phyloP scores from a whole-genome alignment of 30 jellyfish, hydroid and myxozoan species.

The Turritopsis dohrnii region DNA sequence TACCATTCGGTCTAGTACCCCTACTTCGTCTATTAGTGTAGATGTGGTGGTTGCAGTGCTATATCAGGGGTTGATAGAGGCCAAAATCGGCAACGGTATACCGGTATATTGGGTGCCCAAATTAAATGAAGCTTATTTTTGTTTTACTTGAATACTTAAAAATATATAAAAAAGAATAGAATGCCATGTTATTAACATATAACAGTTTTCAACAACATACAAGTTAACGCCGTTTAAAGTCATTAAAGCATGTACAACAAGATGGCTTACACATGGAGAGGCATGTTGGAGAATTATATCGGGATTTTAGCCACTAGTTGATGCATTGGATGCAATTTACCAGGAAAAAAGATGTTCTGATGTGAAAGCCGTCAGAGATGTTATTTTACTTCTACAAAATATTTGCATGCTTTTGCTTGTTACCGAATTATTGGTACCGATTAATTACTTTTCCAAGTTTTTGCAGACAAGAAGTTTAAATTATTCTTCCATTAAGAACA shows the following conservation, averaged over 20 bases:
- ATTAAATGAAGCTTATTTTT: too few species aligned
- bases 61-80: too few species aligned
- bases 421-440: neutral
- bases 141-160: too few species aligned
- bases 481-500: neutral
- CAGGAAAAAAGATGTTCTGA: neutral
- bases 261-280: slow-evolving; percentile 13
- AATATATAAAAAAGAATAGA: too few species aligned
- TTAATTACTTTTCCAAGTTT: neutral
- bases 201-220: neutral
- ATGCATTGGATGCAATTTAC: slow-evolving; percentile 10
- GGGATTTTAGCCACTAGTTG: slow-evolving; percentile 10
- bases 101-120: too few species aligned
- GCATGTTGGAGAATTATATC: neutral
- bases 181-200: too few species aligned
- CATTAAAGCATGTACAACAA: neutral
- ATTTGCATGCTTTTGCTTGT: slow-evolving; percentile 22
- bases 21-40: too few species aligned
- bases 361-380: neutral
- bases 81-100: too few species aligned
- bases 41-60: too few species aligned
- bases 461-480: neutral
- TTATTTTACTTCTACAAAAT: neutral
- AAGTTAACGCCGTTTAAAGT: neutral
- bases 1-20: too few species aligned